These are phyloP conservation scores for Silurus lanzhouensis DNA, from an alignment of 2,797 vertebrate species.

Conservation along the genomic window DNA sequence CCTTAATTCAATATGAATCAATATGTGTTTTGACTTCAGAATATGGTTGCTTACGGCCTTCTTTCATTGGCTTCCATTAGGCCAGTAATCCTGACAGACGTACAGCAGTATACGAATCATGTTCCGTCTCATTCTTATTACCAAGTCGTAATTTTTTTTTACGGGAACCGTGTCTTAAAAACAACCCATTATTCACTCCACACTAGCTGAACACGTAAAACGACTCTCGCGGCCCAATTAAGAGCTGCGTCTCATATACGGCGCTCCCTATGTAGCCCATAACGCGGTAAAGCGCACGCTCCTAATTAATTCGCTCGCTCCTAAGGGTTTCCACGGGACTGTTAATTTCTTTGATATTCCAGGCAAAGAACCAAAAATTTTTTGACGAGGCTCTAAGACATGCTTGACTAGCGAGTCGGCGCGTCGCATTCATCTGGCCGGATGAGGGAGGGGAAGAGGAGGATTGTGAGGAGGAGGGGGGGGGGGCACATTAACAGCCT, in stretches of 20 bases:
- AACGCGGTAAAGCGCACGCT: conserved; percentile 70
- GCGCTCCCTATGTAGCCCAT: conserved; percentile 50
- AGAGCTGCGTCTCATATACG: conserved; percentile 47
- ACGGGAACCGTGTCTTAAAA: conserved; percentile 21
- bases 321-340: conserved; percentile 75
- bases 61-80: conserved; percentile 14
- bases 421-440: conserved; percentile 88
- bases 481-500: conserved; percentile 85
- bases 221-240: conserved; percentile 53
- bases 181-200: conserved; percentile 46
- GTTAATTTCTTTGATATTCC: conserved; percentile 80
- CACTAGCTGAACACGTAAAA: conserved; percentile 48
- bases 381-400: conserved; percentile 85
- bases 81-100: not conserved
- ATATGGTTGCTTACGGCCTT: not conserved
- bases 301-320: conserved; percentile 76
- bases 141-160: conserved; percentile 18
- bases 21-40: not conserved
- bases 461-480: not conserved
- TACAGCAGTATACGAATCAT: conserved; percentile 2
- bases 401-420: conserved; percentile 88
- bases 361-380: conserved; percentile 80
- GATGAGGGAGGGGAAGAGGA: conserved; percentile 71
- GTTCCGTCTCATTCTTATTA: conserved; percentile 20
- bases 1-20: not conserved